Percentiles rank a stretch among this genome's conserved stretches.
Conservation (phyloP, 1,140 invertebrate genomes). For the Anthonomus grandis region DNA sequence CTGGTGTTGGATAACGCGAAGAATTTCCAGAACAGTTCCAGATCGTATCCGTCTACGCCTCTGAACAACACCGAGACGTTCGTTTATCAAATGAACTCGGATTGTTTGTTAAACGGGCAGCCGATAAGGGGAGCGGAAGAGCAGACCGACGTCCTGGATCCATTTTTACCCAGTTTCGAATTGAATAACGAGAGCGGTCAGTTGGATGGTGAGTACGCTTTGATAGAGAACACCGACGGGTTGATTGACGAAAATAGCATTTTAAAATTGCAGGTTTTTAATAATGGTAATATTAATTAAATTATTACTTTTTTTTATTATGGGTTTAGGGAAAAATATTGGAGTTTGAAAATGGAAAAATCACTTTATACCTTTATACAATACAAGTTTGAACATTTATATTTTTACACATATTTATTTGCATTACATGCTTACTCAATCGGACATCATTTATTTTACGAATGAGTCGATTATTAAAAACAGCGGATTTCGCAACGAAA, state of each 20-base stretch:
- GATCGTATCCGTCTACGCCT: constrained; percentile 64
- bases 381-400: no score
- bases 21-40: constrained; percentile 50
- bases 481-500: no score
- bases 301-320: constrained; percentile 6
- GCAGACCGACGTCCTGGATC: constrained; percentile 17
- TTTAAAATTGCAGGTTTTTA: constrained; percentile 34
- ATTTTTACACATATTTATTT: no score
- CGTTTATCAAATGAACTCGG: constrained; percentile 53
- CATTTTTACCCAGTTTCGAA: constrained; percentile 31
- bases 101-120: constrained; percentile 46
- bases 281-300: constrained; percentile 32
- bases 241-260: constrained; percentile 34
- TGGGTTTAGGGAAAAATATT: no score
- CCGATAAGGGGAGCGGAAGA: constrained; percentile 38
- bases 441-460: no score
- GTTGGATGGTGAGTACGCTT: constrained; percentile 30
- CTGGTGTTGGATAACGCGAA: constrained; percentile 23
- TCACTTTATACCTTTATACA: no score
- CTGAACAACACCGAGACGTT: constrained; percentile 54
- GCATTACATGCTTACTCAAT: no score
- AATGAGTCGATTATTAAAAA: no score
- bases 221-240: constrained; percentile 30
- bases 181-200: constrained; percentile 29
- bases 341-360: no score